A percentile compares a stretch with the other conserved stretches of the same genome.
phyloP scores from a whole-genome alignment of 2,113 vertebrate genomes.

The Lonchura striata region DNA sequence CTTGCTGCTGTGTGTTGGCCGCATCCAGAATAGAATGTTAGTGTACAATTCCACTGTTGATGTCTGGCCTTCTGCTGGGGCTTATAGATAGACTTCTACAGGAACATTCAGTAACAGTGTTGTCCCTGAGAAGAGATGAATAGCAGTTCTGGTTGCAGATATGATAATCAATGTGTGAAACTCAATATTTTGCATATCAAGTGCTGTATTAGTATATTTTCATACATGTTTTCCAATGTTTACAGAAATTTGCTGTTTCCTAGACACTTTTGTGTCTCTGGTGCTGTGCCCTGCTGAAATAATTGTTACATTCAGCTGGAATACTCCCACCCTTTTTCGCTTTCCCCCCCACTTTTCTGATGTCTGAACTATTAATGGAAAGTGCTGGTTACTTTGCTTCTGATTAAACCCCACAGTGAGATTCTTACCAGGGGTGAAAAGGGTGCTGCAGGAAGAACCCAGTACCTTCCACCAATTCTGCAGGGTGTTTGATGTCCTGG shows the following conservation, averaged over 20 bases:
- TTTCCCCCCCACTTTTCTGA: rapidly evolving
- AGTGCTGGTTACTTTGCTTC: background rate
- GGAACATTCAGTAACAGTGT: background rate
- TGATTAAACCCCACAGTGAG: background rate
- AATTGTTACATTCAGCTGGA: background rate
- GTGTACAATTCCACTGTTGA: background rate
- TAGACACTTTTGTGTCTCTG: background rate
- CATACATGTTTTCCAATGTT: background rate
- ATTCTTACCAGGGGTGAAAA: background rate
- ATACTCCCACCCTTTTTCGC: background rate
- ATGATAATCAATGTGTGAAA: background rate
- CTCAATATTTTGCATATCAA: background rate
- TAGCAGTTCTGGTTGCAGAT: background rate
- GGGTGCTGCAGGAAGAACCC: background rate
- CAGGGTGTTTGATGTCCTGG: background rate
- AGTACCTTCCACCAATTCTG: background rate
- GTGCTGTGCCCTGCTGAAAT: background rate
- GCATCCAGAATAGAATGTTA: background rate
- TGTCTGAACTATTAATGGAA: background rate
- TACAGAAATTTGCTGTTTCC: background rate
- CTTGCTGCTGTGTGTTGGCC: background rate
- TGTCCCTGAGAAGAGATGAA: background rate
- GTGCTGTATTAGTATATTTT: background rate
- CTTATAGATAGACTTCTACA: rapidly evolving
- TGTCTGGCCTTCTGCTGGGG: background rate